Evolutionary conservation across 2,888 invertebrate genomes (phyloP).

Genomic region (Hipparchia semele): DNA sequence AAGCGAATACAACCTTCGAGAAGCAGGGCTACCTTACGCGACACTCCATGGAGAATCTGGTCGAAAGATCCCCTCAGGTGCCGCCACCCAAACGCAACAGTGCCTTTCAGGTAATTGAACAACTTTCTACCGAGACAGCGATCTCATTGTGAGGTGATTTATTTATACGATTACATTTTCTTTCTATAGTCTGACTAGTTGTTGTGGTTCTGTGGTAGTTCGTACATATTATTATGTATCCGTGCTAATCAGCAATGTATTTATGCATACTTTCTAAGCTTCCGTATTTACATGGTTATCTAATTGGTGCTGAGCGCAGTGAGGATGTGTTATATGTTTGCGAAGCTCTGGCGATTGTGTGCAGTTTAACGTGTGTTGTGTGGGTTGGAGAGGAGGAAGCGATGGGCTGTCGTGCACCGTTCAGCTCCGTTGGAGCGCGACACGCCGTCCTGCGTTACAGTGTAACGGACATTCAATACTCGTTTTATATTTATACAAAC

Average conservation of each 20-base stretch:
- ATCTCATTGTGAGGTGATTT: conserved; percentile 55
- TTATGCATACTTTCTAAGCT: conserved; percentile 68
- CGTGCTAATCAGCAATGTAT: conserved; percentile 45
- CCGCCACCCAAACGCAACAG: conserved; percentile 79
- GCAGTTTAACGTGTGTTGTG: conserved; percentile 38
- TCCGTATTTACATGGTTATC: conserved; percentile 57
- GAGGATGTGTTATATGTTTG: conserved; percentile 50
- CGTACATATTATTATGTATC: conserved; percentile 41
- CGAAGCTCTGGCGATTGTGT: conserved; percentile 57
- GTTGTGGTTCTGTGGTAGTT: conserved; percentile 43
- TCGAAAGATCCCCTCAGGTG: conserved; percentile 78
- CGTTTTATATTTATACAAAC: conserved; percentile 46
- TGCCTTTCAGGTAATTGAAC: conserved; percentile 80
- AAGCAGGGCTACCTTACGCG: conserved; percentile 81
- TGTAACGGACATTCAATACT: conserved; percentile 70
- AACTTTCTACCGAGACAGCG: conserved; percentile 64
- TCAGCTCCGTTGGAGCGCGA: conserved; percentile 79
- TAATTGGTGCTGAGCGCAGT: conserved; percentile 65
- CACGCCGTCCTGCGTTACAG: conserved; percentile 66
- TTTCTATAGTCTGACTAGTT: conserved; percentile 37
- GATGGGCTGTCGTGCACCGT: conserved; percentile 62
- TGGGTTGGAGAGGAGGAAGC: conserved; percentile 48
- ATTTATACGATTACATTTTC: conserved; percentile 47
- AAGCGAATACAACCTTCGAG: conserved; percentile 64
- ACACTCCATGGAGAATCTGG: conserved; percentile 88